A percentile compares a stretch with the other conserved stretches of the same genome.
Evolutionary conservation across 2,113 vertebrate species (phyloP).

Genomic region (Rostratula benghalensis): DNA sequence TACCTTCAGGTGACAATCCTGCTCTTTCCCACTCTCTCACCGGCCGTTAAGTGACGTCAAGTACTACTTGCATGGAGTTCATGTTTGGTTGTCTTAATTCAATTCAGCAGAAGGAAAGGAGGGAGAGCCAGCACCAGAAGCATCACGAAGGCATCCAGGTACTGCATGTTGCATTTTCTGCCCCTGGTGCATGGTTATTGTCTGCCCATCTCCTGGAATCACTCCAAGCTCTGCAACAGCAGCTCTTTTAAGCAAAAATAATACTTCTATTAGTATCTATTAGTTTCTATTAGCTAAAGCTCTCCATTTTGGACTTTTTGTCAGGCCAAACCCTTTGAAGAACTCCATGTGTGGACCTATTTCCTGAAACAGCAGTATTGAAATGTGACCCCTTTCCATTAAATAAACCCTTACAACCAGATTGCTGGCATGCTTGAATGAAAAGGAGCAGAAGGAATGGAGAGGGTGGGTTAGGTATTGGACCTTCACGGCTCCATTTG

Average conservation of each 20-base stretch:
- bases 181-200: accelerated
- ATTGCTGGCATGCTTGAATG: too few relatives aligned
- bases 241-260: neutral
- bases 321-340: neutral
- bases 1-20: neutral
- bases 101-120: neutral
- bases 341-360: neutral
- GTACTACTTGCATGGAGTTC: neutral
- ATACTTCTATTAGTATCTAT: too few relatives aligned
- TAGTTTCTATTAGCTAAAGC: neutral
- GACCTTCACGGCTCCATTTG: too few relatives aligned
- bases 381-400: too few relatives aligned
- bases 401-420: too few relatives aligned
- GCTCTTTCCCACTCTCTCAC: neutral
- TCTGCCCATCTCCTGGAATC: neutral
- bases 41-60: neutral
- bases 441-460: too few relatives aligned
- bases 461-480: too few relatives aligned
- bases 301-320: neutral
- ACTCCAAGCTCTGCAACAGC: neutral
- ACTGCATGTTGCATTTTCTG: neutral
- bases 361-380: neutral
- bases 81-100: neutral
- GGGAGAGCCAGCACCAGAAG: neutral
- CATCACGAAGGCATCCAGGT: accelerated